Base-by-base conservation (phyloP, 1,140 invertebrate species). In the Drosophila sucinea region DNA sequence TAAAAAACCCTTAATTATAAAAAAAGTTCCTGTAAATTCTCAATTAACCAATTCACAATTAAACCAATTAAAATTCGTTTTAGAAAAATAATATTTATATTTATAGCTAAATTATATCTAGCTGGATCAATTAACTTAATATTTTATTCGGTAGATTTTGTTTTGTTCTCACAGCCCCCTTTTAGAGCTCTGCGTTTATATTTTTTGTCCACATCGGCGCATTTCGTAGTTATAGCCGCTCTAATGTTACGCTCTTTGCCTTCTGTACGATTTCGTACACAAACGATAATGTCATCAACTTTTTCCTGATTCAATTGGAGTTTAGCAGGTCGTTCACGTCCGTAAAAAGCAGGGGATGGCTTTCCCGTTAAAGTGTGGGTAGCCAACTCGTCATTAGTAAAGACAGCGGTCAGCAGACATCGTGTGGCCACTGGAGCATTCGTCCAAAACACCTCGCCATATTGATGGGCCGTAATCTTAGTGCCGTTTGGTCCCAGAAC, bases 121-220 rank as follows among this genome's bases (percentile, higher is more conserved):
- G 64, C 65, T 10, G 3, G 25, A 27, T 8, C 23, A 7, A 7
- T 27, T 47, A 47, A 61, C 35, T 70, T n/a, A 32, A 23, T 55
- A 2, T 23, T n/a, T 30, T 29, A 10, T 32, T 5, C 27, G n/a
- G 10, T 76, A 17, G 5, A 41, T 23, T 63, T 54, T 23, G 61
- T 32, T 3, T 63, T 63, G 17, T 23, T 57, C 64, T 61, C 6
- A 55, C 51, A 0, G 76, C 83, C 56, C 72, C 80, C 27, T 74
- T 83, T 51, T 3, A 51, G 7, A 38, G 76, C 73, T 10, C 89
- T 73, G 6, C 85, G 73, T 63, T 81, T 91, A 58, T 82, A 91
- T 92, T 94, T 94, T 86, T 94, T 94, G 27, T 93, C 93, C 71
- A 94, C 94, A 69, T 94, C 94, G 1, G 93, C 93, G 79, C 94